Evolutionary conservation across 2,113 vertebrate genomes (phyloP), one percentile per base, ranked within the genome.

Genomic region (Vidua chalybeata): DNA sequence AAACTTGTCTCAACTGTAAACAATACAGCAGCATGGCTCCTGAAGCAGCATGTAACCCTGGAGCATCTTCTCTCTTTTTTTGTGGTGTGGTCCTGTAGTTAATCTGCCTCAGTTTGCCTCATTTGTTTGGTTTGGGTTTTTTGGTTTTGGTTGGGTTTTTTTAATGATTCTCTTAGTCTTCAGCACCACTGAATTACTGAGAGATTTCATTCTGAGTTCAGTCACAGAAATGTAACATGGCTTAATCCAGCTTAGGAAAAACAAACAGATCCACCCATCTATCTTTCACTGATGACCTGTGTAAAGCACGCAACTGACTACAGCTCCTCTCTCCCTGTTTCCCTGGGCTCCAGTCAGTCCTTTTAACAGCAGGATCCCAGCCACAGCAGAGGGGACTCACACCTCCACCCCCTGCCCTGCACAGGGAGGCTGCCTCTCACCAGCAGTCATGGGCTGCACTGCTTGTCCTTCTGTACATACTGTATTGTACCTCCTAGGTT

Each of bases 201-300:
- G 73, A 72, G 45, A 69, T 63, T 93, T 80, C 72, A 85, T 74
- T 58, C 46, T 71, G 35, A 96, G 49, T 43, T 93, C 84, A 68
- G 58, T 54, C 71, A 88, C 45, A 89, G 41, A 91, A 93, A 62
- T 82, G 41, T 13, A 95, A 68, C 46, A 49, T 2, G 3, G 58
- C 31, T 94, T 94, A 96, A 95, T 95, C 78, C 93, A 91, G 1
- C 5, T 91, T 82, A 95, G 78, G 56, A 81, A 91, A 93, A 94
- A 54, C 71, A 94, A 95, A 95, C 59, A 93, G 87, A 96, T 86
- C 88, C 90, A 83, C 94, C 68, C 75, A 85, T 35, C 33, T n/a
- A 1, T 80, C 71, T 74, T 90, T 87, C 67, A 39, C 2, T 80
- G 31, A 41, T 86, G 78, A 86, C 59, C 71, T 41, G 43, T 14